Evolutionary conservation across 2,797 vertebrate species (phyloP).

Genomic region (Rhinoraja longicauda): DNA sequence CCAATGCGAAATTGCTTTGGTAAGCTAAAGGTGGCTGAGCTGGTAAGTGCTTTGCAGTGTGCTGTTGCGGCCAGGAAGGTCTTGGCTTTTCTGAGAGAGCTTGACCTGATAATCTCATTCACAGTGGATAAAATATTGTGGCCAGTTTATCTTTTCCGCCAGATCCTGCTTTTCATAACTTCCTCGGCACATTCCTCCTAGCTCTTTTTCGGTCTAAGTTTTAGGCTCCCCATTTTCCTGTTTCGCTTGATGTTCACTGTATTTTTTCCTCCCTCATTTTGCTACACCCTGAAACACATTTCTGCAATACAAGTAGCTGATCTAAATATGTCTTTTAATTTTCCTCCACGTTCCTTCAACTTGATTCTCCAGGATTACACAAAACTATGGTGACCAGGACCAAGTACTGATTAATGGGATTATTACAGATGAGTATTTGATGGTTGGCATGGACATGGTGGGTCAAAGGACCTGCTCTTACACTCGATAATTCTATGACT

Average conservation of each 20-base stretch:
- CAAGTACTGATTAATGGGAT: no score
- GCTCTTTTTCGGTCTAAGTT: background rate
- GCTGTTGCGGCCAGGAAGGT: background rate
- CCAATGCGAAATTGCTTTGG: constrained; percentile 16
- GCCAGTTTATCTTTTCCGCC: no score
- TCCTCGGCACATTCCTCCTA: background rate
- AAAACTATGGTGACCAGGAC: background rate
- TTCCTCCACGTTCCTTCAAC: no score
- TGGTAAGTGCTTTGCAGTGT: background rate
- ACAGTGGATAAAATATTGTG: background rate
- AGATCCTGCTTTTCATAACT: background rate
- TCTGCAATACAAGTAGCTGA: background rate
- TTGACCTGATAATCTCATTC: background rate
- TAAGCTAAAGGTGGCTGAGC: constrained; percentile 9
- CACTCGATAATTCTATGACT: no score
- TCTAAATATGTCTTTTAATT: background rate
- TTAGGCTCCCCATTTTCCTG: background rate
- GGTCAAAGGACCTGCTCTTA: no score
- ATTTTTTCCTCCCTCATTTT: background rate
- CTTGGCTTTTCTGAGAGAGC: background rate
- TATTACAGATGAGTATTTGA: no score
- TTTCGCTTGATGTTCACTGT: background rate
- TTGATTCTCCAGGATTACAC: background rate
- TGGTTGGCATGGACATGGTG: no score
- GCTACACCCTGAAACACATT: background rate